phyloP scores from a whole-genome alignment of 2,797 vertebrate species.

The Notolepis coatsorum region DNA sequence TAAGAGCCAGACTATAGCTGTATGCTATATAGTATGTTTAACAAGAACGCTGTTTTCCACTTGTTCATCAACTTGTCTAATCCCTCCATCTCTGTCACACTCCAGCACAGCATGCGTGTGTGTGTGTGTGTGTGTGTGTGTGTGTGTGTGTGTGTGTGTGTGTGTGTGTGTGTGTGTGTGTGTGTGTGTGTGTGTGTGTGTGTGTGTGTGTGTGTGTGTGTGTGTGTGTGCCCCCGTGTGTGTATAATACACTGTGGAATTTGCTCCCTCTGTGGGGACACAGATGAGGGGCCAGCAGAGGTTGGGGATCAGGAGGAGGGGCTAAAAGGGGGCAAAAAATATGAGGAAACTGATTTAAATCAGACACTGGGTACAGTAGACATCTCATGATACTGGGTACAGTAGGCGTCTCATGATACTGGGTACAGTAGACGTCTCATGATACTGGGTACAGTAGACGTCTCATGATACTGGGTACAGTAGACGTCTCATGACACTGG shows the following conservation, averaged over 20 bases:
- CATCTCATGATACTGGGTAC: too few species aligned
- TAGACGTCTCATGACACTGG: too few species aligned
- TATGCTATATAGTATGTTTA: not conserved
- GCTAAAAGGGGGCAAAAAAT: not conserved
- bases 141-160: constrained; percentile 1
- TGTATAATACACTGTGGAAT: constrained; percentile 25
- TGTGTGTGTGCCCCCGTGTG: constrained; percentile 1
- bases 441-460: too few species aligned
- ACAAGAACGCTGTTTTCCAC: constrained; percentile 5
- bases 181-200: constrained; percentile 8
- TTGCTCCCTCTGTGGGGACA: constrained; percentile 9
- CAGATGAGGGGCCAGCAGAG: not conserved
- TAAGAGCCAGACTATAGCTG: not conserved
- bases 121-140: not conserved
- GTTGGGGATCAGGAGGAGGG: not conserved
- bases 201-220: constrained; percentile 10
- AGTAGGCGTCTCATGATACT: too few species aligned
- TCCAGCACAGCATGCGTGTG: not conserved
- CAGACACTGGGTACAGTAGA: too few species aligned
- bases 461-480: too few species aligned
- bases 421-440: too few species aligned
- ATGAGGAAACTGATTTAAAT: not conserved
- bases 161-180: not conserved
- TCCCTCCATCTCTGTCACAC: constrained; percentile 10
- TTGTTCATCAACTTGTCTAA: not conserved